Conservation (phyloP, 2,113 vertebrate species). For the Ammodytes marinus region DNA sequence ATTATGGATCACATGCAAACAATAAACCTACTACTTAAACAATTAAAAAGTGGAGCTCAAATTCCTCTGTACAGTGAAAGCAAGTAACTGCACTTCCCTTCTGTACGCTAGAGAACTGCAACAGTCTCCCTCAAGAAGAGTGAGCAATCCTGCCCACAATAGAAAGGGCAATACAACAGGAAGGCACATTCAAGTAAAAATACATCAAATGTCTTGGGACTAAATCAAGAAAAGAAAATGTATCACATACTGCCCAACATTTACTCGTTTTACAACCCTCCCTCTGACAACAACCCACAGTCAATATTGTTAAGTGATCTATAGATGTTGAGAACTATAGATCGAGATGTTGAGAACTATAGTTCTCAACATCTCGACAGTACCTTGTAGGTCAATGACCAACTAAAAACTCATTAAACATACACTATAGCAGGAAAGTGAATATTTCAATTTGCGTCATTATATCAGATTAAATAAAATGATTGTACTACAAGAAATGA, state of each 20-base stretch:
- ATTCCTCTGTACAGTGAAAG: background rate
- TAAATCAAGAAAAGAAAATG: background rate
- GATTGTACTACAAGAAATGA: too few species aligned
- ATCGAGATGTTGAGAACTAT: too few species aligned
- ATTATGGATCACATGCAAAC: constrained; percentile 18
- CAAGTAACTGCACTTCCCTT: background rate
- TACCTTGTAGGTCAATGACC: background rate
- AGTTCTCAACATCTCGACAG: background rate
- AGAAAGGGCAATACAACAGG: constrained; percentile 22
- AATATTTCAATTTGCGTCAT: too few species aligned
- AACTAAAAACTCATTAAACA: background rate
- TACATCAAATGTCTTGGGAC: constrained; percentile 1
- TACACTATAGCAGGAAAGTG: too few species aligned
- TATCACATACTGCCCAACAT: background rate
- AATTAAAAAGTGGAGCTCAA: constrained; percentile 3
- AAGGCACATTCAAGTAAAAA: constrained; percentile 11
- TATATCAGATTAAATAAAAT: too few species aligned
- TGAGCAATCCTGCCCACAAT: constrained; percentile 28
- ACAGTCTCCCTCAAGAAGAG: background rate
- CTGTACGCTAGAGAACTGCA: background rate
- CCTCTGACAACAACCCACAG: background rate
- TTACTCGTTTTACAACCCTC: background rate
- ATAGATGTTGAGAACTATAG: too few species aligned
- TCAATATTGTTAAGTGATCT: background rate
- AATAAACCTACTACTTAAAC: constrained; percentile 5